Conservation (phyloP, 1,140 invertebrate species). For the Drosophila teissieri region DNA sequence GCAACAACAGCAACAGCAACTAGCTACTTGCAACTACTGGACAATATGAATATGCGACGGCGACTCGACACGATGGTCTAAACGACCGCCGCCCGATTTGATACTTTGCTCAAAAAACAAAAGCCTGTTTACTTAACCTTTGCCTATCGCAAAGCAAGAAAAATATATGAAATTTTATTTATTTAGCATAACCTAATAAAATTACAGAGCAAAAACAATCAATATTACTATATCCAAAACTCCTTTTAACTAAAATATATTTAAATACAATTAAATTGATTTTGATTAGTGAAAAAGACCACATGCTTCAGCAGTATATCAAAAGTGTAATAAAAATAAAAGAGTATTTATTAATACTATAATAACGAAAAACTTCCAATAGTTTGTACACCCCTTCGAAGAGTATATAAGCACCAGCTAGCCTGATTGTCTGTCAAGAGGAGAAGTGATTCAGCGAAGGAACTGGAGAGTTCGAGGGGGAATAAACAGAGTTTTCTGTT, state of each 20-base stretch:
- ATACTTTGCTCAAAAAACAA: slow-evolving; percentile 29
- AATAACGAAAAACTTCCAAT: neutral
- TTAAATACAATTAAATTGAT: too few species aligned
- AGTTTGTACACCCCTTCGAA: neutral
- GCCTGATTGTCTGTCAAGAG: slow-evolving; percentile 23
- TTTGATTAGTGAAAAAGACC: too few species aligned
- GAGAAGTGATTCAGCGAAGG: slow-evolving; percentile 24
- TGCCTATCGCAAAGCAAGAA: neutral
- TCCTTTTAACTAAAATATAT: too few species aligned
- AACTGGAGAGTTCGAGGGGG: slow-evolving; percentile 14
- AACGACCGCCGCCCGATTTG: slow-evolving; percentile 41
- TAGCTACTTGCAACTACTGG: slow-evolving; percentile 41
- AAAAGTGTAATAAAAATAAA: too few species aligned
- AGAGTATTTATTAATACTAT: too few species aligned
- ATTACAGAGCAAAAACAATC: too few species aligned
- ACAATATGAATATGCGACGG: slow-evolving; percentile 51
- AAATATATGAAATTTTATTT: too few species aligned
- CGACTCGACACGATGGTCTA: slow-evolving; percentile 26
- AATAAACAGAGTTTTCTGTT: neutral
- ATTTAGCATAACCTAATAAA: too few species aligned
- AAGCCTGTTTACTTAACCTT: neutral
- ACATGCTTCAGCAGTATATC: too few species aligned
- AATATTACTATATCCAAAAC: too few species aligned
- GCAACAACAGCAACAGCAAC: slow-evolving; percentile 24
- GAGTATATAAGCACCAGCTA: slow-evolving; percentile 9